phyloP scores from a whole-genome alignment of 2,113 vertebrate species.

The Gasterosteus nipponicus region DNA sequence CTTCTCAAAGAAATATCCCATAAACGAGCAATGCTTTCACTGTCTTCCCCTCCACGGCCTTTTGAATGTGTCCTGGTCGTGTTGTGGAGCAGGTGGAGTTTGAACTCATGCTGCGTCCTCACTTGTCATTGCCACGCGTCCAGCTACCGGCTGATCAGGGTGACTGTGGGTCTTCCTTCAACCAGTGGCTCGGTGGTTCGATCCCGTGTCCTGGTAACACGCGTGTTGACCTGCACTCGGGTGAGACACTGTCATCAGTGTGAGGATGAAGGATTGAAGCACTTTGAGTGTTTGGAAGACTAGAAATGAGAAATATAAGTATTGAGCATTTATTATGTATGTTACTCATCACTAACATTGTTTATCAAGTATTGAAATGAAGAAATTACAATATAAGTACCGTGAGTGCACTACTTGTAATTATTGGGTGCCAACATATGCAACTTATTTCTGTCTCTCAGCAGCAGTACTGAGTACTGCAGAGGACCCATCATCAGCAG shows the following conservation, averaged over 20 bases:
- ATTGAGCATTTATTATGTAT: neutral
- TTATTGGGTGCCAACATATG: neutral
- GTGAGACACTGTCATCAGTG: no score
- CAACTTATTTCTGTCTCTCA: neutral
- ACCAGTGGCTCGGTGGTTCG: no score
- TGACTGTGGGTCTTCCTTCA: no score
- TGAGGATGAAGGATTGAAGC: no score
- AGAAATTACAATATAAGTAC: neutral
- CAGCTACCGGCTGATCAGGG: no score
- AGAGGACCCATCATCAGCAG: neutral
- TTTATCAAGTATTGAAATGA: neutral
- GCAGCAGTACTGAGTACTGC: neutral
- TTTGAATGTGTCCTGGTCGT: neutral
- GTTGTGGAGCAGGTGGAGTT: neutral
- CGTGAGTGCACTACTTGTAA: neutral
- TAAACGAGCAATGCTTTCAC: neutral
- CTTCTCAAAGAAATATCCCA: neutral
- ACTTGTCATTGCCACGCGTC: neutral
- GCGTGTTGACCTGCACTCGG: no score
- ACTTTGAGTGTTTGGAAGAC: no score
- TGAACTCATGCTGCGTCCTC: neutral
- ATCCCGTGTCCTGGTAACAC: no score
- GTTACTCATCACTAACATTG: neutral
- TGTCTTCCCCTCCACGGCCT: neutral
- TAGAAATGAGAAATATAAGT: no score